A percentile compares a stretch with the other conserved stretches of the same genome.
These are phyloP conservation scores for Onychomys torridus DNA, from an alignment of 2,797 vertebrate species.

Conservation along the genomic window DNA sequence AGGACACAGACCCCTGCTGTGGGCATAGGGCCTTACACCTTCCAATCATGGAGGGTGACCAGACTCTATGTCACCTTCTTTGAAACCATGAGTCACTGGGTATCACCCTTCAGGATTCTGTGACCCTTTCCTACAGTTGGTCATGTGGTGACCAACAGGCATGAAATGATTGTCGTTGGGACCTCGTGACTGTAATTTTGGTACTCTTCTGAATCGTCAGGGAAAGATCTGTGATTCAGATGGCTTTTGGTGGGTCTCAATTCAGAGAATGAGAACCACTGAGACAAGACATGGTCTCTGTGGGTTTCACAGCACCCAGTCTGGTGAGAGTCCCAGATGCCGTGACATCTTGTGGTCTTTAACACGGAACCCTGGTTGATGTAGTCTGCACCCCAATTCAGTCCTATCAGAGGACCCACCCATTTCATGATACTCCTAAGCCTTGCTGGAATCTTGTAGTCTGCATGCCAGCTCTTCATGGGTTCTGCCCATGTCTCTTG, in stretches of 20 bases:
- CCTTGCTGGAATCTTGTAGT: background rate
- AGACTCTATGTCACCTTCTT: background rate
- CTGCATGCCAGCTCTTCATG: background rate
- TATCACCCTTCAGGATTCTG: background rate
- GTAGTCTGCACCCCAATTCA: too few relatives aligned
- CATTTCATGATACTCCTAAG: too few relatives aligned
- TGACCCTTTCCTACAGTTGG: background rate
- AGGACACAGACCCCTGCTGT: too few relatives aligned
- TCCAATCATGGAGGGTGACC: too few relatives aligned
- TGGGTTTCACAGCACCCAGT: background rate
- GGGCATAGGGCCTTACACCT: too few relatives aligned
- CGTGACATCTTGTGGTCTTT: too few relatives aligned
- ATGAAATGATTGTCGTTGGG: background rate
- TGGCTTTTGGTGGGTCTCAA: background rate
- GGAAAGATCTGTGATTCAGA: background rate
- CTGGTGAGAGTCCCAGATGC: too few relatives aligned
- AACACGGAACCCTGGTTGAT: fast-evolving
- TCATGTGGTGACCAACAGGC: too few relatives aligned
- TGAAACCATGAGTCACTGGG: background rate
- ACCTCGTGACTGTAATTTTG: too few relatives aligned
- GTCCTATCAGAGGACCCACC: too few relatives aligned
- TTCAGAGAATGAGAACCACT: background rate
- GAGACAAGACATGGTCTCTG: background rate
- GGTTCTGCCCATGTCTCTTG: fast-evolving
- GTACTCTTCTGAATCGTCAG: fast-evolving